These are phyloP conservation scores for Aplidium turbinatum DNA, from an alignment of 23 tunicate species.

Conservation along the genomic window DNA sequence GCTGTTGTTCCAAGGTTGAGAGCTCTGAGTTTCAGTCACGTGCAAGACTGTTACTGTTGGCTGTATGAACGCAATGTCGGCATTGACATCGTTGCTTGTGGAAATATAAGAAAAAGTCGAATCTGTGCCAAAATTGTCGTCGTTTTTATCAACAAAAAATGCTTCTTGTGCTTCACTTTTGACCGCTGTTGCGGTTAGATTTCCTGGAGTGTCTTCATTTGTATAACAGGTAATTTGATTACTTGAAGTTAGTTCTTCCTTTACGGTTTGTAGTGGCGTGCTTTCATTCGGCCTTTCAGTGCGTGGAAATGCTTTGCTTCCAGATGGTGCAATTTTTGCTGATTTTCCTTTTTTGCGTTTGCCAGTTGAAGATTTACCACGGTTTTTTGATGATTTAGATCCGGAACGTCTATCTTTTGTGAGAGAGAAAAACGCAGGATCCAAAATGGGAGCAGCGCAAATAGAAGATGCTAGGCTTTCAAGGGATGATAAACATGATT, in stretches of 20 bases:
- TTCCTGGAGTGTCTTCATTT: no score
- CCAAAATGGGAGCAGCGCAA: conserved; percentile 40
- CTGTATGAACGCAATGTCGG: not conserved
- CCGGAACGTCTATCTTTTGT: conserved; percentile 20
- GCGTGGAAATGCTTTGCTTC: no score
- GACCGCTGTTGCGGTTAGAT: no score
- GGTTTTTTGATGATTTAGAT: not conserved
- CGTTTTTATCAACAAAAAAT: not conserved
- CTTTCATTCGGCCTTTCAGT: no score
- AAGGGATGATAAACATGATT: conserved; percentile 34
- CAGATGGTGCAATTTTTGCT: no score
- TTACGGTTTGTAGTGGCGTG: not conserved
- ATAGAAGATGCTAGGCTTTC: conserved; percentile 51
- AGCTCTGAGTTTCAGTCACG: not conserved
- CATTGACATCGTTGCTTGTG: not conserved
- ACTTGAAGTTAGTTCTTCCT: not conserved
- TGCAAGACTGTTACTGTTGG: not conserved
- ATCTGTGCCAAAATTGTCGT: not conserved
- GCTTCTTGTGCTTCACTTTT: no score
- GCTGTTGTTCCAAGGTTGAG: not conserved
- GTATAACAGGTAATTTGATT: not conserved
- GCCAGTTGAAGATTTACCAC: no score
- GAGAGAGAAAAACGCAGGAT: conserved; percentile 39
- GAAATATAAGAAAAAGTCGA: not conserved
- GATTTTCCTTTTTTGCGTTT: conserved; percentile 12